phyloP scores from a whole-genome alignment of 2,888 invertebrate genomes.

The Agrilus mali region DNA sequence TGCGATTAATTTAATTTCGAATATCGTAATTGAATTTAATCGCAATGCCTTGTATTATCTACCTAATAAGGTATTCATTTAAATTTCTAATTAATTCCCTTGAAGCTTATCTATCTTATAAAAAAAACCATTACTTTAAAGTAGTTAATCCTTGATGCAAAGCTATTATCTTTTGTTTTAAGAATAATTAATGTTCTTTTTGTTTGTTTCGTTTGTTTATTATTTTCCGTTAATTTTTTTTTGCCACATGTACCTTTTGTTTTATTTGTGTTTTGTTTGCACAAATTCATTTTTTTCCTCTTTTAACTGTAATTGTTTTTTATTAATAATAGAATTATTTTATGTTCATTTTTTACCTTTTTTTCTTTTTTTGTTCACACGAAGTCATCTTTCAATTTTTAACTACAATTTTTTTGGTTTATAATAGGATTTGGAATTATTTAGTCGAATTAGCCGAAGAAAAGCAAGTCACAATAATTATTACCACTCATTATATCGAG shows the following conservation, averaged over 20 bases:
- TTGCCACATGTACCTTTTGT: not conserved
- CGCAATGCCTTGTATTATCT: too few species aligned
- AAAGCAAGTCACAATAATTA: slow-evolving; percentile 67
- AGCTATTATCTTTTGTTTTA: too few species aligned
- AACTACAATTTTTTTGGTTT: slow-evolving; percentile 1
- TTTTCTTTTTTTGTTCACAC: too few species aligned
- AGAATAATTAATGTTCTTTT: too few species aligned
- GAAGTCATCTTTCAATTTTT: not conserved
- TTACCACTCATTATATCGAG: slow-evolving; percentile 92
- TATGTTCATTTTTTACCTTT: not conserved
- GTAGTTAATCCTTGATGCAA: too few species aligned
- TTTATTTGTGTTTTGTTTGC: not conserved
- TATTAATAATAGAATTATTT: slow-evolving; percentile 48
- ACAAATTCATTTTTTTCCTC: too few species aligned
- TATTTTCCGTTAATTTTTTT: not conserved
- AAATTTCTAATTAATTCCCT: too few species aligned
- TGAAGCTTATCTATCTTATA: too few species aligned
- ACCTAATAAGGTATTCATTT: too few species aligned
- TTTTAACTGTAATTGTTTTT: not conserved
- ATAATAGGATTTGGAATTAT: slow-evolving; percentile 76
- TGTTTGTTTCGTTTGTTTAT: too few species aligned
- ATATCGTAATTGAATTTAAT: not conserved
- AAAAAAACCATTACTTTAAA: too few species aligned
- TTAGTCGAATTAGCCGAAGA: slow-evolving; percentile 53
- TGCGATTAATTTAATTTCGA: not conserved